These are phyloP conservation scores for Glomeris marginata DNA, from an alignment of 2,888 invertebrate genomes.

Conservation along the genomic window DNA sequence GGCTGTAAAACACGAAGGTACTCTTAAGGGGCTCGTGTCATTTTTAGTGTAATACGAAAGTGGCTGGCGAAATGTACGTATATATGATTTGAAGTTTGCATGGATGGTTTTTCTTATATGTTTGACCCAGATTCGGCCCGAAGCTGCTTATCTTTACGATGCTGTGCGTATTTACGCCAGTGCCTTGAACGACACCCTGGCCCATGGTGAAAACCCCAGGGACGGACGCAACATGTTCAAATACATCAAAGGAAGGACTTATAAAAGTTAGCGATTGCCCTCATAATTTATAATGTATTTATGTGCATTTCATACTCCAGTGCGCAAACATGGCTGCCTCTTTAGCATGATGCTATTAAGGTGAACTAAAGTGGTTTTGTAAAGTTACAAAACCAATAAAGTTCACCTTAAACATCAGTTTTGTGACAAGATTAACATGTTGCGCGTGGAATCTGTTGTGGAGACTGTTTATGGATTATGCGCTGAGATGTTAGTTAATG, in stretches of 20 bases:
- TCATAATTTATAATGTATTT: not conserved
- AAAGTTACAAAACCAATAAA: no score
- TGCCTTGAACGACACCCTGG: conserved; percentile 29
- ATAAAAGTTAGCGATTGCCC: conserved; percentile 27
- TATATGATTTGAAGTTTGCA: no score
- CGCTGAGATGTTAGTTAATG: no score
- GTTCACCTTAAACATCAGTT: no score
- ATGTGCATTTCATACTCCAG: not conserved
- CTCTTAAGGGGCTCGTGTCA: no score
- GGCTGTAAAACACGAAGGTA: no score
- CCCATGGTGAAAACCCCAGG: conserved; percentile 23
- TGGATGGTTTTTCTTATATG: no score
- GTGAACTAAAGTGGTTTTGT: not conserved
- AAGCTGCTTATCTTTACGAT: conserved; percentile 34
- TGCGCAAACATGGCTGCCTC: not conserved
- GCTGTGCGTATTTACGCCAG: conserved; percentile 33
- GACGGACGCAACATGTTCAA: conserved; percentile 30
- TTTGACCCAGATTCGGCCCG: conserved; percentile 22
- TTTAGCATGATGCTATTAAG: not conserved
- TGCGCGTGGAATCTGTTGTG: no score
- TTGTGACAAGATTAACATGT: no score
- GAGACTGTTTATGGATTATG: no score
- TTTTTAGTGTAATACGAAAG: no score
- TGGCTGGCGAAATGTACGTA: no score
- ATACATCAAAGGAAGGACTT: conserved; percentile 30